Conservation (phyloP, 2,888 invertebrate species). For the Zaprionus lineosus region DNA sequence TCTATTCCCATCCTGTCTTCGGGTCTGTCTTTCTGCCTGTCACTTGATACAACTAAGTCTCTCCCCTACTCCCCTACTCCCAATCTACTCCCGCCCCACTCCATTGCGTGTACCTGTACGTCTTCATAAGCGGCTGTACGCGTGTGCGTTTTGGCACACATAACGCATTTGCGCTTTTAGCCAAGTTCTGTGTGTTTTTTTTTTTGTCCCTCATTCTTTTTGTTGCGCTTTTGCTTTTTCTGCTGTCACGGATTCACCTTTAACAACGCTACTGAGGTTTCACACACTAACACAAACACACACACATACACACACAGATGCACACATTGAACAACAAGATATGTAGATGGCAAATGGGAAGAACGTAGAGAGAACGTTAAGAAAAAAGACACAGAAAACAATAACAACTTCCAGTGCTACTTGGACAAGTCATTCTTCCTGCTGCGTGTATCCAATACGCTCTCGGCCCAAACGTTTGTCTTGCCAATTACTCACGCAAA, state of each 20-base stretch:
- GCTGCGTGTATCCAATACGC: conserved; percentile 43
- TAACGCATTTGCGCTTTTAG: conserved; percentile 59
- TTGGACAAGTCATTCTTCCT: conserved; percentile 29
- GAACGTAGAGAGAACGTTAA: no score
- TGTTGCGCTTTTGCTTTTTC: conserved; percentile 9
- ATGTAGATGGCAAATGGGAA: conserved; percentile 16
- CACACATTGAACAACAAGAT: no score
- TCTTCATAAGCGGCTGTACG: no score
- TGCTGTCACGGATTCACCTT: conserved; percentile 43
- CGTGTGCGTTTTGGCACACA: conserved; percentile 34
- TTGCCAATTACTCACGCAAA: conserved; percentile 79
- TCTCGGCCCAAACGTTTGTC: conserved; percentile 55
- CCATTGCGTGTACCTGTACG: no score
- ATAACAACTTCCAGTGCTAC: not conserved
- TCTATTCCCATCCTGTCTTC: conserved; percentile 13
- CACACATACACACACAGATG: no score
- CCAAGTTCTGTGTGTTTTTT: conserved; percentile 40
- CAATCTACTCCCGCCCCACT: no score
- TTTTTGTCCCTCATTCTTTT: conserved; percentile 8
- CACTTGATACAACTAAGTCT: conserved; percentile 63
- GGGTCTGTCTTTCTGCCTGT: conserved; percentile 28
- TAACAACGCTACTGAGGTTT: conserved; percentile 63
- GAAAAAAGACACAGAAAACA: conserved; percentile 3
- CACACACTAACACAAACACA: no score
- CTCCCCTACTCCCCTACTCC: not conserved